A percentile compares a stretch with the other conserved stretches of the same genome.
These are phyloP conservation scores for Macheiramphus alcinus DNA, from an alignment of 2,113 vertebrate genomes.

Conservation along the genomic window DNA sequence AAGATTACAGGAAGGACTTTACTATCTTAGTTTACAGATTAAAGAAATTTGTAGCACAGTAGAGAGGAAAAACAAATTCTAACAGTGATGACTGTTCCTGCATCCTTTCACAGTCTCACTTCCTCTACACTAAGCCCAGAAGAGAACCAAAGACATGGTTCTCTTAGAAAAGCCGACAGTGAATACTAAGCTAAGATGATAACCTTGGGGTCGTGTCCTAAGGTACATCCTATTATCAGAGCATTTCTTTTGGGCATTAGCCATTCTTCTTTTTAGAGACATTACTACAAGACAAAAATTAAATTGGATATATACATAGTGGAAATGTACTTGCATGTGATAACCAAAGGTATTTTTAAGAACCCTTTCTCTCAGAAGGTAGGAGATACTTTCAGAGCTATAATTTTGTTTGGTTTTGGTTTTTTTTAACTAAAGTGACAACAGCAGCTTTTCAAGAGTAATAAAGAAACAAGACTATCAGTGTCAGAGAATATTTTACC, in stretches of 20 bases:
- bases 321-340: background rate
- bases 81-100: background rate
- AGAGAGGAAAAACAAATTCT: background rate
- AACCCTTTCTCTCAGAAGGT: background rate
- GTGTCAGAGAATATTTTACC: background rate
- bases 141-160: background rate
- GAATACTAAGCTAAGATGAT: background rate
- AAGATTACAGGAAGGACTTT: background rate
- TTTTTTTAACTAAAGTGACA: background rate
- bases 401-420: background rate
- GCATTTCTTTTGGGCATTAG: background rate
- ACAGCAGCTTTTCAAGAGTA: background rate
- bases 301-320: background rate
- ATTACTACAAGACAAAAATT: background rate
- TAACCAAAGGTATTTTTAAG: background rate
- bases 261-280: background rate
- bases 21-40: background rate
- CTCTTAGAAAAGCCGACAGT: background rate
- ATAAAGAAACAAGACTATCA: background rate
- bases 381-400: background rate
- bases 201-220: background rate
- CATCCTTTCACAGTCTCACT: background rate
- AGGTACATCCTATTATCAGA: background rate
- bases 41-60: background rate
- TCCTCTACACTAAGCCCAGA: background rate